phyloP scores from a whole-genome alignment of 1,140 invertebrate species.

The Polypedilum pembai region DNA sequence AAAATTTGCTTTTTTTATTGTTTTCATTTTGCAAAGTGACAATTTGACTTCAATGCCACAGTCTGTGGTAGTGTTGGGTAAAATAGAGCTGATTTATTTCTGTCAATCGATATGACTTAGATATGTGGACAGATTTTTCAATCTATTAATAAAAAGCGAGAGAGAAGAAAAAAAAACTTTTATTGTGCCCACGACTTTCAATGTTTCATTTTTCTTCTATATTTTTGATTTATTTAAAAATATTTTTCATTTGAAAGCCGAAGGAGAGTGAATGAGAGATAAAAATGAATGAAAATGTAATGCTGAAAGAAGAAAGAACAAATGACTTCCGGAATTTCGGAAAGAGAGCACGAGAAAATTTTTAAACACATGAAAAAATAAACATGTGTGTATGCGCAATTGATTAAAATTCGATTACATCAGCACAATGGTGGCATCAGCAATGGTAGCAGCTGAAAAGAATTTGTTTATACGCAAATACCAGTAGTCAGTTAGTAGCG shows the following conservation, averaged over 20 bases:
- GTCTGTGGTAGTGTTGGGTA: background rate
- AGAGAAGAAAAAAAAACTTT: no score
- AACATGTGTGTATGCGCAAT: background rate
- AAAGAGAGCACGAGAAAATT: background rate
- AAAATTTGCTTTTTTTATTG: no score
- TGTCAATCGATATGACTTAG: background rate
- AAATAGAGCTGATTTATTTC: background rate
- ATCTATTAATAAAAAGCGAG: background rate
- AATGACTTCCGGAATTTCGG: background rate
- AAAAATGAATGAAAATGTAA: no score
- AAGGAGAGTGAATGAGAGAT: no score
- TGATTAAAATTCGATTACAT: no score
- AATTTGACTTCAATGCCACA: no score
- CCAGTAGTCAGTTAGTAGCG: no score
- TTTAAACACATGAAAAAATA: background rate
- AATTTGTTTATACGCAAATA: no score
- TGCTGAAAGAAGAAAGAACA: background rate
- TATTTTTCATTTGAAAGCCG: background rate
- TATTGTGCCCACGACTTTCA: background rate
- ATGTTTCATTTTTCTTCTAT: constrained; percentile 7
- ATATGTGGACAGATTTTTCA: constrained; percentile 4
- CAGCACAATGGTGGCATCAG: no score
- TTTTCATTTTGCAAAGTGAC: no score
- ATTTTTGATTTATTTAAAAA: background rate
- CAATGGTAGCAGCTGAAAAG: no score